These are phyloP conservation scores for Molorchus minor DNA, from an alignment of 2,888 invertebrate species.

Conservation along the genomic window DNA sequence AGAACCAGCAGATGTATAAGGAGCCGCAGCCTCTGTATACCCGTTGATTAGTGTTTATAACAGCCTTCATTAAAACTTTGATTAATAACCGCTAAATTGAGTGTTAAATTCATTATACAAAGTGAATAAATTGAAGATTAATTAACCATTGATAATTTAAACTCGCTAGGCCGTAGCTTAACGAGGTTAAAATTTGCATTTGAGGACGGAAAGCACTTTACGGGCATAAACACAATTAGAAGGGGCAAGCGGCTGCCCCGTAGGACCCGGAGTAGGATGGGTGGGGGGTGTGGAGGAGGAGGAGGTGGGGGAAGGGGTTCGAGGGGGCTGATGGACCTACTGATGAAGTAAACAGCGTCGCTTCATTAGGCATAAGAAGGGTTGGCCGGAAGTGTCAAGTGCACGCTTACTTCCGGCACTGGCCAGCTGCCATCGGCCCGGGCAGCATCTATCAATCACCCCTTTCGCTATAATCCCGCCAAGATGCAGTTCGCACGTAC, in stretches of 20 bases:
- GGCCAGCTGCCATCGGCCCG: slow-evolving; percentile 39
- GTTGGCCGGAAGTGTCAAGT: slow-evolving; percentile 61
- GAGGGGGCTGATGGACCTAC: slow-evolving; percentile 35
- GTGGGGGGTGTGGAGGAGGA: slow-evolving; percentile 21
- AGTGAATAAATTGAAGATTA: slow-evolving; percentile 68
- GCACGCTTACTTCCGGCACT: slow-evolving; percentile 57
- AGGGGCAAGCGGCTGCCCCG: slow-evolving; percentile 46
- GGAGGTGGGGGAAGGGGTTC: slow-evolving; percentile 16
- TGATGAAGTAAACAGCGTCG: slow-evolving; percentile 45
- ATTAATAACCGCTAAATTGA: slow-evolving; percentile 69
- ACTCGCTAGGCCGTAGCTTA: slow-evolving; percentile 64
- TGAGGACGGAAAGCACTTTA: slow-evolving; percentile 66
- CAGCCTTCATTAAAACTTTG: slow-evolving; percentile 67
- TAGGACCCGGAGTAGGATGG: slow-evolving; percentile 15
- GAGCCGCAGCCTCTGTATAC: slow-evolving; percentile 40
- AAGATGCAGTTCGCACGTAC: slow-evolving; percentile 46
- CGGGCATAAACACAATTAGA: slow-evolving; percentile 64
- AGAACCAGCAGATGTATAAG: slow-evolving; percentile 39
- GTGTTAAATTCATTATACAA: slow-evolving; percentile 62
- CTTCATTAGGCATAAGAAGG: slow-evolving; percentile 54
- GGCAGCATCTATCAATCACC: slow-evolving; percentile 46
- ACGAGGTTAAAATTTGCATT: slow-evolving; percentile 66
- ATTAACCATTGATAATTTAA: slow-evolving; percentile 66
- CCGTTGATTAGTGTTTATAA: slow-evolving; percentile 56
- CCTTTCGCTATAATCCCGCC: slow-evolving; percentile 36